Evolutionary conservation across 2,113 vertebrate species (phyloP).

Genomic region (Psilopsiagon aymara): DNA sequence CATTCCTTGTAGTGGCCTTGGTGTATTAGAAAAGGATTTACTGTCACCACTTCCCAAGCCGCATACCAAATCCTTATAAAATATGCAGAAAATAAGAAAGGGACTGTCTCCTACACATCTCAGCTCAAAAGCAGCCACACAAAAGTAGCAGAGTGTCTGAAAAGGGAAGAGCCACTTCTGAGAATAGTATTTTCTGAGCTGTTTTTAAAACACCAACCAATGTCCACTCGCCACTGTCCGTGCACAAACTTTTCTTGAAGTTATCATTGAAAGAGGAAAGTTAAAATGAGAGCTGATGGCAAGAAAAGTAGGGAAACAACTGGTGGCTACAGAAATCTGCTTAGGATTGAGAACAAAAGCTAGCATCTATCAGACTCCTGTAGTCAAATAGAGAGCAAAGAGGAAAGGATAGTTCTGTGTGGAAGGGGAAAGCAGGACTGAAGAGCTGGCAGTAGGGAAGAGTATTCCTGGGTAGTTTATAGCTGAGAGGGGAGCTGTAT

Average conservation of each 20-base stretch:
- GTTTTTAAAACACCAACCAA: neutral
- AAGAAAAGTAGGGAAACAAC: neutral
- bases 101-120: neutral
- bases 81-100: neutral
- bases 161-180: neutral
- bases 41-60: slow-evolving; percentile 15
- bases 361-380: neutral
- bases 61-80: neutral
- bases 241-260: neutral
- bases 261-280: neutral
- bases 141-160: neutral
- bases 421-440: neutral
- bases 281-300: neutral
- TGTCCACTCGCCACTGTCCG: neutral
- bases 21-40: slow-evolving; percentile 27
- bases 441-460: neutral
- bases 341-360: neutral
- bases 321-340: neutral
- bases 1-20: neutral
- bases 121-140: neutral
- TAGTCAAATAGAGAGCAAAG: neutral
- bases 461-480: neutral
- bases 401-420: neutral
- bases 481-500: neutral
- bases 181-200: neutral